These are phyloP conservation scores for Dryobota labecula DNA, from an alignment of 2,888 invertebrate genomes.

Conservation along the genomic window DNA sequence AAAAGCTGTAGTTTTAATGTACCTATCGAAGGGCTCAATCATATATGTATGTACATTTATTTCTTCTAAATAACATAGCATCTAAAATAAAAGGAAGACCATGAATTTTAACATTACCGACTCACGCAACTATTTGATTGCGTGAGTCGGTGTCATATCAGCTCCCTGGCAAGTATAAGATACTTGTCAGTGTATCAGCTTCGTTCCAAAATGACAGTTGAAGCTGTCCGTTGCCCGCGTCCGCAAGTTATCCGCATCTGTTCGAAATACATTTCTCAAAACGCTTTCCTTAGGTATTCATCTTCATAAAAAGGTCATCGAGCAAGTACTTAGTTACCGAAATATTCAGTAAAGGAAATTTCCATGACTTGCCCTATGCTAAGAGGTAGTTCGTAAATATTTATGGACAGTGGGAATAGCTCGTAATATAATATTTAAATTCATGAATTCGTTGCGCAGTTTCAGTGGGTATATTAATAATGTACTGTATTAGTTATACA, in stretches of 20 bases:
- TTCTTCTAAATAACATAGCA: too few relatives aligned
- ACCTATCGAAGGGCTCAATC: too few relatives aligned
- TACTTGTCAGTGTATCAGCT: background rate
- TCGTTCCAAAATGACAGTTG: background rate
- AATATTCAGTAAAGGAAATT: slow-evolving; percentile 12
- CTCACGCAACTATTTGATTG: too few relatives aligned
- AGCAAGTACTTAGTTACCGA: background rate
- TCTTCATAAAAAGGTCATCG: slow-evolving; percentile 7
- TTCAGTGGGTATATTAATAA: slow-evolving; percentile 39
- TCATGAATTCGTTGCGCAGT: slow-evolving; percentile 40
- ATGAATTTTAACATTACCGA: too few relatives aligned
- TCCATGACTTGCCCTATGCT: slow-evolving; percentile 1
- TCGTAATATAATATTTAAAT: slow-evolving; percentile 40
- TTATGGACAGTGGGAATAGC: slow-evolving; percentile 21
- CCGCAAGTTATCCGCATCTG: background rate
- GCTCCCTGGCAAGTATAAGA: too few relatives aligned
- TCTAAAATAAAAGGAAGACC: too few relatives aligned
- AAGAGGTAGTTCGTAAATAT: slow-evolving; percentile 34
- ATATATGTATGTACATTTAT: too few relatives aligned
- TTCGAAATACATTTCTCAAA: background rate
- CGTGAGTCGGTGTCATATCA: background rate
- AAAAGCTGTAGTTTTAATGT: too few relatives aligned
- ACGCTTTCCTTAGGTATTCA: background rate
- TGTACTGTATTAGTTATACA: too few relatives aligned
- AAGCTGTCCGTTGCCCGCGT: background rate